phyloP scores from a whole-genome alignment of 2,113 vertebrate species.

The Panurus biarmicus region DNA sequence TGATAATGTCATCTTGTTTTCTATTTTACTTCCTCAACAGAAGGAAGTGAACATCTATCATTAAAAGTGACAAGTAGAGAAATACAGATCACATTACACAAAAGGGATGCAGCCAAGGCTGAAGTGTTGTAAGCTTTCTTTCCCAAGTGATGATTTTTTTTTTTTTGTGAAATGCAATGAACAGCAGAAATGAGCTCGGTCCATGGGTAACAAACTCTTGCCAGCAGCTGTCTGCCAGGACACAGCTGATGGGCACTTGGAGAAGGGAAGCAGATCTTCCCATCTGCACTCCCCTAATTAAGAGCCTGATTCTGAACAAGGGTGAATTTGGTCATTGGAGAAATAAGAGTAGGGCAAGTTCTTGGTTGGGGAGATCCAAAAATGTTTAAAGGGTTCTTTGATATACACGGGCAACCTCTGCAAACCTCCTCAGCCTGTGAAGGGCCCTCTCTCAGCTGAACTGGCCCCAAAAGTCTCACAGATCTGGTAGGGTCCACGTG shows the following conservation, averaged over 20 bases:
- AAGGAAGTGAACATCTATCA: slow-evolving; percentile 9
- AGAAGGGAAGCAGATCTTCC: neutral
- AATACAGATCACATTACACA: neutral
- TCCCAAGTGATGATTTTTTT: neutral
- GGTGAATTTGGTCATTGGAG: neutral
- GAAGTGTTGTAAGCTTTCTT: neutral
- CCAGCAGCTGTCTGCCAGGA: slow-evolving; percentile 1
- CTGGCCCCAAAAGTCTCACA: neutral
- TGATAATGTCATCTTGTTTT: slow-evolving; percentile 1
- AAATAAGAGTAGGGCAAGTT: neutral
- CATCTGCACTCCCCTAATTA: neutral
- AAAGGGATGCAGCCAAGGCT: neutral
- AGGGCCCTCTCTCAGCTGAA: neutral
- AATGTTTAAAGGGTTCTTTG: neutral
- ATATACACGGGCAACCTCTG: neutral
- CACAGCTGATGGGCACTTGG: neutral
- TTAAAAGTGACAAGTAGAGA: neutral
- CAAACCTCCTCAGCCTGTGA: neutral
- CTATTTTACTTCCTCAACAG: neutral
- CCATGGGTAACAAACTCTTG: neutral
- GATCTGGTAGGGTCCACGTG: rapidly evolving
- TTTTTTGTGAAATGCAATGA: neutral
- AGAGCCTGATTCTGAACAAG: neutral
- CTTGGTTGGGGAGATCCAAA: neutral
- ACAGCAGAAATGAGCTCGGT: neutral